Evolutionary conservation across 37 sponge, comb jelly and placozoan species (phyloP).

Genomic region (Spongilla lacustris): DNA sequence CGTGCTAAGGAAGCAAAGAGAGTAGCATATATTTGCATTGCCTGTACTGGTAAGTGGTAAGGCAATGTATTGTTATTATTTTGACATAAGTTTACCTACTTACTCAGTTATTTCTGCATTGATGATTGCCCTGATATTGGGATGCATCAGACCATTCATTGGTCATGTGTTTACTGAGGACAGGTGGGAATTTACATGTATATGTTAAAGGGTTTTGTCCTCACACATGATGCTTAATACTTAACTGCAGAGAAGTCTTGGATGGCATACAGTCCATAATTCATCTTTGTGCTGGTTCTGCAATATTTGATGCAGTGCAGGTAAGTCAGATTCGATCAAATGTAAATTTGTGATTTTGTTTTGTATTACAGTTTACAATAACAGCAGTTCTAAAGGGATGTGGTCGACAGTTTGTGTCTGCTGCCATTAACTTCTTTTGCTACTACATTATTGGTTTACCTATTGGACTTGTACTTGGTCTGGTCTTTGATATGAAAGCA

Average conservation of each 20-base stretch:
- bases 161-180: conserved; percentile 28
- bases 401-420: conserved; percentile 35
- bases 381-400: conserved; percentile 31
- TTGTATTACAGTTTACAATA: background rate
- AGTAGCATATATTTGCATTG: conserved; percentile 18
- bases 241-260: background rate
- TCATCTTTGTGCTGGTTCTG: background rate
- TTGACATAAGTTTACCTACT: too few species aligned
- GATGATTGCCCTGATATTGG: background rate
- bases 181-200: conserved; percentile 2
- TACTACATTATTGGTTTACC: conserved; percentile 42
- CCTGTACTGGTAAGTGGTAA: background rate
- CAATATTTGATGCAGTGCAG: background rate
- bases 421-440: conserved; percentile 24
- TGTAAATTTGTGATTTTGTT: too few species aligned
- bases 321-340: background rate
- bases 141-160: background rate
- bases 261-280: background rate
- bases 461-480: conserved; percentile 21
- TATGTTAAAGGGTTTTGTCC: too few species aligned
- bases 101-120: background rate
- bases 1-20: conserved; percentile 19
- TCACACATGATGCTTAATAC: background rate
- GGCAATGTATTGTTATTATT: too few species aligned
- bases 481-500: conserved; percentile 17